Conservation (phyloP, 2,888 invertebrate genomes). For the Ischnura elegans region DNA sequence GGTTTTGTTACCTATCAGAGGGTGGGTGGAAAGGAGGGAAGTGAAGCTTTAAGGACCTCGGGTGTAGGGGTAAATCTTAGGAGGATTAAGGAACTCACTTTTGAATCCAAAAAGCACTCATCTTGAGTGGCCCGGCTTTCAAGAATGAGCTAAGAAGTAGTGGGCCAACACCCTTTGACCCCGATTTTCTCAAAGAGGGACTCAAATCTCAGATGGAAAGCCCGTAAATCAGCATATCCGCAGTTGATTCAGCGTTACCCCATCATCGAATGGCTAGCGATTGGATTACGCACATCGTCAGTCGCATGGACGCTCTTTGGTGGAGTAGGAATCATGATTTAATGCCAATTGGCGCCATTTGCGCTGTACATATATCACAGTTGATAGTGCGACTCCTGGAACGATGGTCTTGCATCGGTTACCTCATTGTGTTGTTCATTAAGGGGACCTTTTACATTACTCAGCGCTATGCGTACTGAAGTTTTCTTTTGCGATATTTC, state of each 20-base stretch:
- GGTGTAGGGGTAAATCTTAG: too few species aligned
- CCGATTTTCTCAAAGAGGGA: not conserved
- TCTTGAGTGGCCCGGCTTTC: not conserved
- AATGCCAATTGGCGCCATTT: not conserved
- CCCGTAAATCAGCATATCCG: not conserved
- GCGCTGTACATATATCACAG: too few species aligned
- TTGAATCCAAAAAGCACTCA: not conserved
- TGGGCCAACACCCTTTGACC: not conserved
- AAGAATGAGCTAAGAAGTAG: not conserved
- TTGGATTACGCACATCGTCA: not conserved
- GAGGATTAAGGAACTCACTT: not conserved
- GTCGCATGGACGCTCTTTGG: not conserved
- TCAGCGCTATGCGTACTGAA: too few species aligned
- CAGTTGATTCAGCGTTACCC: not conserved
- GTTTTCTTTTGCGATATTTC: too few species aligned
- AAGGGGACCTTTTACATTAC: too few species aligned
- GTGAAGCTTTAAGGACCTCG: not conserved
- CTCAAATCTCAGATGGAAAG: not conserved
- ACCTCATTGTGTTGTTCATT: too few species aligned
- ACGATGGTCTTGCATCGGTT: too few species aligned
- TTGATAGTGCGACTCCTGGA: too few species aligned
- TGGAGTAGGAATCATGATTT: not conserved
- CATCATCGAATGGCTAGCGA: not conserved
- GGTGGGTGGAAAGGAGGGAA: not conserved
- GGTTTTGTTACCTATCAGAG: not conserved